Conservation (phyloP, 2,888 invertebrate species). For the Lasioglossum zephyrum region DNA sequence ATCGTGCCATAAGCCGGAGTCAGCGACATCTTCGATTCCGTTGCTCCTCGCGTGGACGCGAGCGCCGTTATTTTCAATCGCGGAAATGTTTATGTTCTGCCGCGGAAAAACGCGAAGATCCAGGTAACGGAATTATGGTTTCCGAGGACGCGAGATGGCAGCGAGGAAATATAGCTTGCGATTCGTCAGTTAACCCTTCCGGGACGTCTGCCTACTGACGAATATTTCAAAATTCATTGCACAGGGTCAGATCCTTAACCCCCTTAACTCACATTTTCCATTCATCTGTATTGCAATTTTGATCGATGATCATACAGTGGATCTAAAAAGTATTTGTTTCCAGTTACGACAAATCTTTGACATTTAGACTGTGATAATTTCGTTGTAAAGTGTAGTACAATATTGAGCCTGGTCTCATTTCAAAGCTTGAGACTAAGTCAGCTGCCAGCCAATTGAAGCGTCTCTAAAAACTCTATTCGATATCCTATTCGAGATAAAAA, state of each 20-base stretch:
- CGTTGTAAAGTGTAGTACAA: neutral
- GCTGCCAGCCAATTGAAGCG: no score
- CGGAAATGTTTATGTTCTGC: constrained; percentile 43
- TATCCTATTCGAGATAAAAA: no score
- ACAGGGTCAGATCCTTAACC: neutral
- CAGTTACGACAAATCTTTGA: no score
- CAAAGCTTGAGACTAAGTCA: no score
- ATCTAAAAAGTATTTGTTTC: neutral
- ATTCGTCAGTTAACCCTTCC: neutral
- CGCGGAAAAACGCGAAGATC: neutral
- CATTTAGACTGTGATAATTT: neutral
- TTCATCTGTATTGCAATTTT: neutral
- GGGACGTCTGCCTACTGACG: neutral
- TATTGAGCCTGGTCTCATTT: neutral
- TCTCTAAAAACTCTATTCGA: no score
- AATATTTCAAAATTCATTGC: neutral
- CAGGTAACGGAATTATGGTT: constrained; percentile 24
- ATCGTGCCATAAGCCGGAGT: constrained; percentile 50
- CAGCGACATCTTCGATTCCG: constrained; percentile 61
- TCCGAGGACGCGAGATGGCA: neutral
- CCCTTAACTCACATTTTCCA: neutral
- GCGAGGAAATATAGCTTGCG: neutral
- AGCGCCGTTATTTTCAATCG: constrained; percentile 58
- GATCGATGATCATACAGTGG: neutral
- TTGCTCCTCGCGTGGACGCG: neutral